Base-by-base conservation (phyloP, 2,888 invertebrate genomes). In the Amblyjoppa proteus region DNA sequence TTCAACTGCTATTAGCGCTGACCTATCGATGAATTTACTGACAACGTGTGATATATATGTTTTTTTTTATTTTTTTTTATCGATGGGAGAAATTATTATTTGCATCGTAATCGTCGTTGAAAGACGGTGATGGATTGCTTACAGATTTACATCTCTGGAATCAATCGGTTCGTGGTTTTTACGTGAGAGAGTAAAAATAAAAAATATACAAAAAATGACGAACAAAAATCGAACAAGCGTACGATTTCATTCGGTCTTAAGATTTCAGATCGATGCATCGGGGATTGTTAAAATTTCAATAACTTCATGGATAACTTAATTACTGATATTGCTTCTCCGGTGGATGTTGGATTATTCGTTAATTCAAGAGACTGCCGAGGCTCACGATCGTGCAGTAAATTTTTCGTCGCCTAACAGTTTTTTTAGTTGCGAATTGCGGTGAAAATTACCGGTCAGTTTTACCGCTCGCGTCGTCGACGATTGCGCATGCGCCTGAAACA, bases 391-490 rank as follows among this genome's bases (percentile, higher is more conserved):
- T 16, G 3, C 0, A 13, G 45, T 45, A 49, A 9, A 49, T 16
- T 49, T 16, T 49, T 49, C 16, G 11, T 49, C 16, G 45, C 45
- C 16, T 16, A 16, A 49, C 13, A 45, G 25, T 58, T 28, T 58
- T 9, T 11, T 25, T 58, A 28, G 25, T 25, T 11, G 13, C 28
- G 16, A 16, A 49, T 4, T 49, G 16, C 58, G 58, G 11, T 58
- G 58, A 58, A 28, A 58, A 58, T 28, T 28, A 28, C 11, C 58
- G 13, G 53, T 20, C 11, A 11, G 9, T 25, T 28, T 56, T 28
- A 9, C 58, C 28, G 58, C 28, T 58, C 28, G 58, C 11, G 4
- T 58, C 58, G 13, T 58, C 58, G 58, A 58, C 56, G 68, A 69
- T 69, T 71, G 71, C 70, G 70, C 51, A 9, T 70, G 31, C 70